Percentiles rank a stretch among this genome's conserved stretches.
Conservation (phyloP, 2,797 vertebrate species). For the Danionella dracula region DNA sequence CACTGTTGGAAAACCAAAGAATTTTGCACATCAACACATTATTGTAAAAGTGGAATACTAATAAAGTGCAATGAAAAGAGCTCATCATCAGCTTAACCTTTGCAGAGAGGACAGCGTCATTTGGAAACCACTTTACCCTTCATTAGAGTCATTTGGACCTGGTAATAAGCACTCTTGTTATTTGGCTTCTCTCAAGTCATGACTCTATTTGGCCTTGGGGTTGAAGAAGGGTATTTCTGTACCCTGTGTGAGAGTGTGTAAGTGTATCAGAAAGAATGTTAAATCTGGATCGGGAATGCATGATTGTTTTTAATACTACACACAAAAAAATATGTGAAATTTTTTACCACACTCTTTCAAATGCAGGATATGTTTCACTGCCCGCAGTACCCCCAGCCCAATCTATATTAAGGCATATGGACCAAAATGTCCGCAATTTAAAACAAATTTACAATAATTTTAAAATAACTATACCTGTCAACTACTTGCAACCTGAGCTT, state of each 20-base stretch:
- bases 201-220: not conserved
- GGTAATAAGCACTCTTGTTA: not conserved
- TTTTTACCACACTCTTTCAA: too few species aligned
- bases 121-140: slow-evolving; percentile 24
- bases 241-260: too few species aligned
- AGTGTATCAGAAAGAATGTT: not conserved
- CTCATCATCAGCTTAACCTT: slow-evolving; percentile 27
- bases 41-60: slow-evolving; percentile 16
- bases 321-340: too few species aligned
- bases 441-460: too few species aligned
- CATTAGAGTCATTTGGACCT: slow-evolving; percentile 14
- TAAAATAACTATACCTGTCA: too few species aligned
- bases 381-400: too few species aligned
- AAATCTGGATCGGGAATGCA: too few species aligned
- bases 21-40: not conserved
- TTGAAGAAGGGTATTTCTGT: not conserved
- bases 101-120: slow-evolving; percentile 19
- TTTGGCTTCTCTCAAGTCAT: not conserved
- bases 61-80: slow-evolving; percentile 4
- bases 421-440: too few species aligned
- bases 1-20: not conserved
- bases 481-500: too few species aligned
- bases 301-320: not conserved
- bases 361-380: too few species aligned
- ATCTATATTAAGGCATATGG: too few species aligned